Percentiles rank a stretch among this genome's conserved stretches.
phyloP scores from a whole-genome alignment of 2,797 vertebrate genomes.

The Micromesistius poutassou region DNA sequence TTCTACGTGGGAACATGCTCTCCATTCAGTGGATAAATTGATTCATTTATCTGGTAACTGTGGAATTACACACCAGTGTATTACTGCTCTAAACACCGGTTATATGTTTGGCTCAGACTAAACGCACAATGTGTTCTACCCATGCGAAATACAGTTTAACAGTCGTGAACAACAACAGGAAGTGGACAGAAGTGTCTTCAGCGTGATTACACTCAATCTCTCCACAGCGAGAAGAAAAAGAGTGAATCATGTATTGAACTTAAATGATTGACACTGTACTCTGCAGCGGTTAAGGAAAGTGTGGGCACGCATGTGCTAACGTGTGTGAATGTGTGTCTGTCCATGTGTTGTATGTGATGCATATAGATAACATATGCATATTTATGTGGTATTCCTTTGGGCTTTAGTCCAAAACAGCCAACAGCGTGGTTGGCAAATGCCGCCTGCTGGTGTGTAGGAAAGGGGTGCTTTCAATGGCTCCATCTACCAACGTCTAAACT shows the following conservation, averaged over 20 bases:
- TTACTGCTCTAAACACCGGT: neutral
- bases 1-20: neutral
- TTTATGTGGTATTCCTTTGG: constrained; percentile 5
- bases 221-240: neutral
- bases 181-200: constrained; percentile 22
- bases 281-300: neutral
- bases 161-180: constrained; percentile 49
- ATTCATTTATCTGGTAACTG: neutral
- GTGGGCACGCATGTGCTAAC: neutral
- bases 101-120: neutral
- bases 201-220: constrained; percentile 43
- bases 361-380: neutral
- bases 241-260: neutral
- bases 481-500: constrained; percentile 65
- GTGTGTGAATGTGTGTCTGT: neutral
- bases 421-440: constrained; percentile 53
- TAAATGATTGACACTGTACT: neutral
- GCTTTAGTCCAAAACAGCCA: constrained; percentile 55
- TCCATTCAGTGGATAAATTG: neutral
- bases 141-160: constrained; percentile 22
- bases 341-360: neutral
- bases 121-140: constrained; percentile 18
- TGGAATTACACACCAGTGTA: neutral
- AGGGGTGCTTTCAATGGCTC: constrained; percentile 68
- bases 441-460: constrained; percentile 54